Percentiles rank a stretch among this genome's conserved stretches.
phyloP scores from a whole-genome alignment of 2,113 vertebrate genomes.

The Pseudorasbora parva region DNA sequence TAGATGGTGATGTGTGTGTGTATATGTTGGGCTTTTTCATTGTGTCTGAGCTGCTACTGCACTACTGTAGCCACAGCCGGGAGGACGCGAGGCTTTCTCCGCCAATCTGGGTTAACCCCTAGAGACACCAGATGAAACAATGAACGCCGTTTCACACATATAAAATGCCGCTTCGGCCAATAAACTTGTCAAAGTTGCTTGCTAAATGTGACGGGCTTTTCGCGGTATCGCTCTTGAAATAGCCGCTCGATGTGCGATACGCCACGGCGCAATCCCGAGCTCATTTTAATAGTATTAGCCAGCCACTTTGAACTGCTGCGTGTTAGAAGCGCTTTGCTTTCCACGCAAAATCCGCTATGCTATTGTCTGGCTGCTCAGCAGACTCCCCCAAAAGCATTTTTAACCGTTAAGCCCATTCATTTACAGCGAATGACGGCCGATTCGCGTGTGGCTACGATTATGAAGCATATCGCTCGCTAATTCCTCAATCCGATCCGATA shows the following conservation, averaged over 20 bases:
- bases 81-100: conserved; percentile 64
- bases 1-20: not conserved
- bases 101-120: conserved; percentile 73
- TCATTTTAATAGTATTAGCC: conserved; percentile 59
- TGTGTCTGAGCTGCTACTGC: conserved; percentile 48
- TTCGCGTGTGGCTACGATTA: not conserved
- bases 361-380: conserved; percentile 70
- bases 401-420: conserved; percentile 7
- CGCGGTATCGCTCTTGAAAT: not conserved
- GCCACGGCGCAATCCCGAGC: conserved; percentile 25
- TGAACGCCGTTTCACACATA: conserved; percentile 73
- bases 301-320: conserved; percentile 64
- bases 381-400: conserved; percentile 39
- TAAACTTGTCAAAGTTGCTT: conserved; percentile 27
- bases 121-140: conserved; percentile 81
- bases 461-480: conserved; percentile 57
- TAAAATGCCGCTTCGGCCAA: conserved; percentile 18
- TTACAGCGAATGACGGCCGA: not conserved
- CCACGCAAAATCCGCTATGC: conserved; percentile 68
- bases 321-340: conserved; percentile 65
- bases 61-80: conserved; percentile 52
- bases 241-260: conserved; percentile 8
- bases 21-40: conserved; percentile 18
- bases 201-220: not conserved
- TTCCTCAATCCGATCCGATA: conserved; percentile 53